Evolutionary conservation across 2,113 vertebrate genomes (phyloP), one percentile per base, ranked within the genome.

Genomic region (Oncorhynchus keta): DNA sequence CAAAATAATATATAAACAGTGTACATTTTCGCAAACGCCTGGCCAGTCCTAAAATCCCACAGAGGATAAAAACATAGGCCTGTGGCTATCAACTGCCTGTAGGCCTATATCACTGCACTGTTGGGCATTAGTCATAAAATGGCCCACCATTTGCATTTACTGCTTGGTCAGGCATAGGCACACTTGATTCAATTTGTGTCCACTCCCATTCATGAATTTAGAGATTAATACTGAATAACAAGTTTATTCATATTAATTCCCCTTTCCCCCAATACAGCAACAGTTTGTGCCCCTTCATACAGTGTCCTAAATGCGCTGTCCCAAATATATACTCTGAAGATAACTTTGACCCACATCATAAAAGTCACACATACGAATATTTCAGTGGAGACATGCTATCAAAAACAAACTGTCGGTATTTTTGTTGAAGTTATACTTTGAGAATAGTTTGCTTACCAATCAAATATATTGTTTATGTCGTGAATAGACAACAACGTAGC

Each of bases 401-500:
- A n/a, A 22, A 62, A 22, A 62, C 59, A 62, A 62, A 24, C n/a
- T 22, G n/a, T 62, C 59, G 2, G 16, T 62, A 62, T 62, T 16
- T 45, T 45, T 11, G 8, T 62, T 22, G 2, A 18, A 55, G 51
- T 78, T 68, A 68, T 76, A 81, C 83, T 85, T 45, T 45, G 9
- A 45, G 2, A 45, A 45, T 45, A 45, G 39, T 12, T 45, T 45
- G 39, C 9, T 45, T 45, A 45, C 39, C 39, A 45, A 45, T 45
- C 39, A 45, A 45, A 45, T 12, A 45, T 45, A 12, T 11, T 11
- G 39, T 45, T 12, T 12, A 12, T 45, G 39, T 45, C 39, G 39
- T 9, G 39, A 45, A 45, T 45, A 45, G 8, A 45, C 69, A 39
- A 85, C 75, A 78, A 81, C 81, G 79, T 81, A 84, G 79, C 83